Evolutionary conservation across 2,888 invertebrate species (phyloP), one percentile per base, ranked within the genome.

Genomic region (Oscheius sp.): DNA sequence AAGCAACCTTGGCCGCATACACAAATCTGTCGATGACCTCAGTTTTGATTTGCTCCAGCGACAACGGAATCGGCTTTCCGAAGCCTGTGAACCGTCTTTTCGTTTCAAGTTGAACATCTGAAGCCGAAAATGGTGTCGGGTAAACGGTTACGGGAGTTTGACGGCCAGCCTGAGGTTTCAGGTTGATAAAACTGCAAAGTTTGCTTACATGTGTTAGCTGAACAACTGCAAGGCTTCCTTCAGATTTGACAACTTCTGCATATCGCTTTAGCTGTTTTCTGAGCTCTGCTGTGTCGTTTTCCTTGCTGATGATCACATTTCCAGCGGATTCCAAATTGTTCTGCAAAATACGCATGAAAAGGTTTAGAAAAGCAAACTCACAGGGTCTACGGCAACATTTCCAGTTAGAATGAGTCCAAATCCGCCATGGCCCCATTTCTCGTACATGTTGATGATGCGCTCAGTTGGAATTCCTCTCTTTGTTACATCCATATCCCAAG

Each of bases 351-450:
- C 35, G 5, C 63, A 33, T 4, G 4, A 53, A 9, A 21, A 9
- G 32, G 32, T 11, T 11, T 3, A 32, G 10, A n/a, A n/a, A 3
- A 29, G 13, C 35, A 53, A 33, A 72, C 68, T 57, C 53, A 79
- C 79, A 10, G 77, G 78, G 70, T 78, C 75, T 4, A 78, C 77
- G 4, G 76, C 32, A 35, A 78, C 73, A 70, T 80, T 84, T 59
- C 84, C 85, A 32, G 83, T 85, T 33, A 85, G 55, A 50, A 84
- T 76, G 68, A 84, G 60, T 48, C 85, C 85, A 51, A 79, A 85
- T 29, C 75, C 74, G 29, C 85, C 85, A 37, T 83, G 74, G 9
- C 78, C 80, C 80, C 80, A 85, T 58, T 85, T 85, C 33, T 79
- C 78, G 53, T 85, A 85, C 11, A 80, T 50, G 59, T 80, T 82